Percentiles rank a stretch among this genome's conserved stretches.
Conservation (phyloP, 2,113 vertebrate species). For the Phalacrocorax pelagicus region DNA sequence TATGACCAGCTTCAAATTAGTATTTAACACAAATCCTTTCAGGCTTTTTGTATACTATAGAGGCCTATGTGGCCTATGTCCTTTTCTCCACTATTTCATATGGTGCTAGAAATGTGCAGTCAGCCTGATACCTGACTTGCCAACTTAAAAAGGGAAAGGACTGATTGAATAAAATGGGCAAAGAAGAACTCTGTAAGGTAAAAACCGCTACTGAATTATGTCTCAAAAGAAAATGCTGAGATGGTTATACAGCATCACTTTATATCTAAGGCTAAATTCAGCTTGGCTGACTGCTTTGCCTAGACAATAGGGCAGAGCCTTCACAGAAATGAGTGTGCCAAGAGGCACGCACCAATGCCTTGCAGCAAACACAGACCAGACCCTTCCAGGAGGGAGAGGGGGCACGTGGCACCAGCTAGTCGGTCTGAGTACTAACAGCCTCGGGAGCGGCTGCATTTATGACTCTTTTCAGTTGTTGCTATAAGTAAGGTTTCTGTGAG, state of each 20-base stretch:
- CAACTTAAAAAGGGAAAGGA: neutral
- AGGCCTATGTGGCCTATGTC: neutral
- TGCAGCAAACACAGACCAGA: neutral
- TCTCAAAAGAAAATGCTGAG: neutral
- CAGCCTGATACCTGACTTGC: neutral
- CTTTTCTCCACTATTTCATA: neutral
- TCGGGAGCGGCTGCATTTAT: neutral
- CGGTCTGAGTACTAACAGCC: neutral
- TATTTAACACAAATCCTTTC: neutral
- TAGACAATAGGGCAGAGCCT: neutral
- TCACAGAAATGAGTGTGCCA: neutral
- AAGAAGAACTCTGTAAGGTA: neutral
- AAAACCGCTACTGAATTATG: neutral
- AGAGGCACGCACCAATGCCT: rapidly evolving
- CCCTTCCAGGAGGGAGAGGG: neutral
- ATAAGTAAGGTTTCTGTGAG: neutral
- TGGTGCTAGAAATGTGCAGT: neutral
- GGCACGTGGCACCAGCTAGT: neutral
- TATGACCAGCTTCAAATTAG: neutral
- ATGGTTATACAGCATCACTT: neutral
- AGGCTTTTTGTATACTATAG: neutral
- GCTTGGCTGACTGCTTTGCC: neutral
- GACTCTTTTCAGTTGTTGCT: neutral
- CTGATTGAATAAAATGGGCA: neutral
- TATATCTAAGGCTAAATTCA: neutral